Evolutionary conservation across 2,113 vertebrate genomes (phyloP).

Genomic region (Chunga burmeisteri): DNA sequence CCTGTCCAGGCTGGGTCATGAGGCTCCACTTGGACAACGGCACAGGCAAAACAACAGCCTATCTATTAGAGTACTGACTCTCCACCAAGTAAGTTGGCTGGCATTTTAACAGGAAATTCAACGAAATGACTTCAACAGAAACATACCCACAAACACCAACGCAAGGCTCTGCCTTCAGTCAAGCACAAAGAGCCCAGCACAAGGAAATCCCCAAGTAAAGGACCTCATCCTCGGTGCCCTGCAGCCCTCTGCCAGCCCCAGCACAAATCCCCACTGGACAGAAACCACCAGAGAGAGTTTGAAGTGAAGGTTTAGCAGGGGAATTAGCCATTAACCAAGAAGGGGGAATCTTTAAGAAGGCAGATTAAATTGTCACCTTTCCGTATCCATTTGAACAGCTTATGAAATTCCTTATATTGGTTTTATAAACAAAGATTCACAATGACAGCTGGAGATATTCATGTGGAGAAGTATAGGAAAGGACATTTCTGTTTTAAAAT

Average conservation of each 20-base stretch:
- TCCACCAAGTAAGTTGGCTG: neutral
- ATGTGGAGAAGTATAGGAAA: neutral
- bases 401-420: neutral
- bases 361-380: neutral
- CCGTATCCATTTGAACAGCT: neutral
- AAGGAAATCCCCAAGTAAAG: neutral
- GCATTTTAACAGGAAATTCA: constrained; percentile 47
- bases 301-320: neutral
- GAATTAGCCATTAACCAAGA: neutral
- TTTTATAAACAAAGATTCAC: neutral
- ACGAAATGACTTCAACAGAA: neutral
- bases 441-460: neutral
- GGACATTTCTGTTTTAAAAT: neutral
- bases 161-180: neutral
- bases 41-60: neutral
- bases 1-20: neutral
- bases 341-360: neutral
- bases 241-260: neutral
- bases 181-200: neutral
- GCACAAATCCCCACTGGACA: neutral
- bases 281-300: neutral
- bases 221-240: neutral
- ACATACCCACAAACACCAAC: neutral
- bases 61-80: neutral
- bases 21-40: neutral